Evolutionary conservation across 2,113 vertebrate species (phyloP), one percentile per base, ranked within the genome.

Genomic region (Atrichornis clamosus): DNA sequence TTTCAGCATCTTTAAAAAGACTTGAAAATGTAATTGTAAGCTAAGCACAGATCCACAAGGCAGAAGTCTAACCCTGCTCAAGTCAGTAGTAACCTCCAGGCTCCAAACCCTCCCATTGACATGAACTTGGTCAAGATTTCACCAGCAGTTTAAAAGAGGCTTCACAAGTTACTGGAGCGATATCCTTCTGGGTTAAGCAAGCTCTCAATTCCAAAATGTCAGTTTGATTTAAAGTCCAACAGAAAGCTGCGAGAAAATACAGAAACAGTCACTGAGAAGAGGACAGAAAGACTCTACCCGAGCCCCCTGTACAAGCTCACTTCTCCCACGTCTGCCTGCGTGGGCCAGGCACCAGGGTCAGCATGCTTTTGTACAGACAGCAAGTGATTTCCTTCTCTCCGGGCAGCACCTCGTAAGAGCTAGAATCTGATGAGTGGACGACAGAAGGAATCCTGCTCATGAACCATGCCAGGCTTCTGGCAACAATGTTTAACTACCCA

Each of bases 331-430:
- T n/a, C 56, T 82, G 73, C 49, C 62, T 44, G 78, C 2, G 0
- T 2, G 39, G 56, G 46, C 44, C 63, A 58, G 41, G 67, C 3
- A 18, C 80, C 44, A 89, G 78, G 75, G 95, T 94, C 94, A 87
- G 59, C 0, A 9, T 24, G 60, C 42, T 88, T 86, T 84, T 63
- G 35, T 22, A 77, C 42, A 73, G 35, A 64, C 47, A 79, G 63
- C 35, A 87, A 76, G 62, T 33, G 80, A 91, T 90, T 85, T 93
- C 77, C 94, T 90, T 46, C 53, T 50, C 41, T 91, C 87, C 80
- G 84, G 88, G 72, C 87, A 95, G 65, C 82, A 68, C 62, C 59
- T 93, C 8, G 0, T 49, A 93, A 75, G 41, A 88, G 50, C 58
- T 65, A 56, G 82, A 42, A 90, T 41, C n/a, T 77, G 67, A 89